Evolutionary conservation across 2,113 vertebrate genomes (phyloP).

Genomic region (Scolopax mira): DNA sequence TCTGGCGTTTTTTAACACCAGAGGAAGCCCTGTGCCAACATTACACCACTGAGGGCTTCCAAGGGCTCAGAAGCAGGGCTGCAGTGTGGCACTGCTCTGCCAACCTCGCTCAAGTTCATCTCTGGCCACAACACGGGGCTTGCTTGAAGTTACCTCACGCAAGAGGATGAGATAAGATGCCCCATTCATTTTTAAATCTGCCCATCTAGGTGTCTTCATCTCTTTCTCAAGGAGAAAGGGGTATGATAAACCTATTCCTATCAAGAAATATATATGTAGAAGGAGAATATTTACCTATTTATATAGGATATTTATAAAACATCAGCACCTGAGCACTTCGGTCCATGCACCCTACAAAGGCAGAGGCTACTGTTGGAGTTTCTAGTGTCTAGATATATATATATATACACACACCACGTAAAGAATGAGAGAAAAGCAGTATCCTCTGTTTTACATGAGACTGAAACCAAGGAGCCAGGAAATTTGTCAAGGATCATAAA

Average conservation of each 20-base stretch:
- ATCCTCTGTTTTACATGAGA: not conserved
- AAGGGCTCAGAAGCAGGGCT: not conserved
- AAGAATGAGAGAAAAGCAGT: not conserved
- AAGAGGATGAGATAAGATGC: not conserved
- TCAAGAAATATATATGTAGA: not conserved
- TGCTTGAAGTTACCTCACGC: not conserved
- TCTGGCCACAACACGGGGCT: not conserved
- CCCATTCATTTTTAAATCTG: not conserved
- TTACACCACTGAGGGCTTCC: not conserved
- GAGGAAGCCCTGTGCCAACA: not conserved
- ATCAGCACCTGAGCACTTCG: not conserved
- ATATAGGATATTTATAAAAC: not conserved
- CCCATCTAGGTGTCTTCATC: not conserved
- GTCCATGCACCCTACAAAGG: not conserved
- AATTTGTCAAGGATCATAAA: not conserved
- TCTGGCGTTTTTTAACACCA: not conserved
- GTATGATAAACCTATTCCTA: not conserved
- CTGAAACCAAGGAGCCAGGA: not conserved
- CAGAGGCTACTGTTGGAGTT: not conserved
- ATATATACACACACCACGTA: not conserved
- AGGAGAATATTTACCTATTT: not conserved
- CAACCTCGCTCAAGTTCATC: not conserved
- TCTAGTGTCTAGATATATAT: accelerated
- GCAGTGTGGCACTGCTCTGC: not conserved
- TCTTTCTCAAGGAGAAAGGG: not conserved